Evolutionary conservation across 2,797 vertebrate genomes (phyloP), one percentile per base, ranked within the genome.

Genomic region (Sebastes diaconus): DNA sequence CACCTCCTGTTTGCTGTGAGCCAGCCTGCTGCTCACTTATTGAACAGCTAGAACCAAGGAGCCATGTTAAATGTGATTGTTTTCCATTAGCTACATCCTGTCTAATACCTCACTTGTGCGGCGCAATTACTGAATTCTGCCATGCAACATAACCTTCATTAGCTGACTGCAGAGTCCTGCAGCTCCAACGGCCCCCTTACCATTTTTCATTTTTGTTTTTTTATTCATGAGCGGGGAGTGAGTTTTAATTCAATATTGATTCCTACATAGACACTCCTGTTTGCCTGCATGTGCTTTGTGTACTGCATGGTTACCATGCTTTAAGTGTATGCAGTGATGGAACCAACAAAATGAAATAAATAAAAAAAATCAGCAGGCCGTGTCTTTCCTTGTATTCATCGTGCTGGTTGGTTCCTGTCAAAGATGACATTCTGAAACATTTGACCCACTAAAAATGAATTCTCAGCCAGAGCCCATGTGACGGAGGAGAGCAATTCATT

Each of bases 51-150:
- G 93, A 96, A 96, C 93, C 92, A 96, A 96, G 96, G 96, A 97
- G 96, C 96, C 96, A 95, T 97, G 97, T 97, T 97, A 97, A 97
- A 97, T 97, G 97, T 96, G 97, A 97, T 97, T 97, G 96, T 97
- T 98, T 96, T 99, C 97, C 97, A 97, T 97, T 98, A 98, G 96
- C 95, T 96, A 94, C 95, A 95, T 97, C 97, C 96, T 91, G 94
- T 96, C 96, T 96, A 94, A 97, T 97, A 96, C 94, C 93, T 96
- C 96, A 95, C 96, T 96, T 95, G 94, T 94, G 88, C 90, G 92
- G 96, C 92, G 91, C 94, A 96, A 95, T 95, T 94, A 95, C 95
- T 94, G 94, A 95, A 96, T 94, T 94, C 94, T 95, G 94, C 95
- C 94, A 79, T 92, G 92, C 90, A 95, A 94, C 94, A 95, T 96